Conservation (phyloP, 2,797 vertebrate species). For the Xenentodon cancila region DNA sequence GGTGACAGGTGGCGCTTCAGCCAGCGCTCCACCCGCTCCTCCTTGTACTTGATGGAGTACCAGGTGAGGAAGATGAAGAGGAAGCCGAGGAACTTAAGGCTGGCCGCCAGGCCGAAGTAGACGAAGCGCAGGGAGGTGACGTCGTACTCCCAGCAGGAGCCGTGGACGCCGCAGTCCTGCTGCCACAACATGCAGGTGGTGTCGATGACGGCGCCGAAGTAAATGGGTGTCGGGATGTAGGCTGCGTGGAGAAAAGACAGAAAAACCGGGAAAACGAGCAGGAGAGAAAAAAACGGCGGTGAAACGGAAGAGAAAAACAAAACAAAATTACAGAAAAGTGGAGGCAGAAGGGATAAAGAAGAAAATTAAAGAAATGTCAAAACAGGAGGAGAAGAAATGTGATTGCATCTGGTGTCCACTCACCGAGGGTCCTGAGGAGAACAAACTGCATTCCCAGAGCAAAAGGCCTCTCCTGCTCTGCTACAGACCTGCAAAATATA, state of each 20-base stretch:
- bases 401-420: conserved; percentile 64
- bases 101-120: conserved; percentile 96
- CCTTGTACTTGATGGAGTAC: conserved; percentile 96
- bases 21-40: conserved; percentile 87
- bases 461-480: conserved; percentile 93
- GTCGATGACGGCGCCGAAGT: conserved; percentile 98
- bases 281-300: too few species aligned
- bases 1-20: conserved; percentile 83
- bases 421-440: conserved; percentile 95
- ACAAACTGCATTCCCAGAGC: conserved; percentile 99
- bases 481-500: conserved; percentile 87
- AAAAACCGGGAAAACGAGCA: too few species aligned
- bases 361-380: too few species aligned
- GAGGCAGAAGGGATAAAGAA: too few species aligned
- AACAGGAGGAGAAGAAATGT: too few species aligned
- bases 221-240: conserved; percentile 99
- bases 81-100: conserved; percentile 96
- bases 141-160: conserved; percentile 98
- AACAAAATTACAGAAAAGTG: too few species aligned
- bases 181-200: conserved; percentile 99
- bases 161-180: conserved; percentile 94
- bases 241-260: conserved; percentile 84
- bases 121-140: conserved; percentile 97
- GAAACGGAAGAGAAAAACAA: not conserved
- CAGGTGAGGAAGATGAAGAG: conserved; percentile 98